Percentiles rank a stretch among this genome's conserved stretches.
Evolutionary conservation across 1,140 invertebrate genomes (phyloP).

Genomic region (Pseudobourletiella spinata): DNA sequence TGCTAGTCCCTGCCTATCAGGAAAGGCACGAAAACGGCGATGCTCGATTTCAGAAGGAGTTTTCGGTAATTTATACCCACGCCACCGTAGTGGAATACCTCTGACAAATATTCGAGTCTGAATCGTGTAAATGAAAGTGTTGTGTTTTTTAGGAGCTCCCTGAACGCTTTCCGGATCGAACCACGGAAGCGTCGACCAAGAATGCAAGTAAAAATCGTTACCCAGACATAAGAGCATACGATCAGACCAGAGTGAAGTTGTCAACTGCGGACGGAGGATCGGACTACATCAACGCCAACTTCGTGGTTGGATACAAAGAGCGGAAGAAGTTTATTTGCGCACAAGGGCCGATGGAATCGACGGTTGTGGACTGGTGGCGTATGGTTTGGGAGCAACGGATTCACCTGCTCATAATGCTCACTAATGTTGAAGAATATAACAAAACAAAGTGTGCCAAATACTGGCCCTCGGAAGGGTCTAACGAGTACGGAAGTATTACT

Average conservation of each 20-base stretch:
- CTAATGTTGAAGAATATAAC: constrained; percentile 86
- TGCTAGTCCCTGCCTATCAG: constrained; percentile 61
- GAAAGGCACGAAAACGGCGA: constrained; percentile 75
- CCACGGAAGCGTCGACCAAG: constrained; percentile 76
- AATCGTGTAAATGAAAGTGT: no score
- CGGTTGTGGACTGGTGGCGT: constrained; percentile 90
- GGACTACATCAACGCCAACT: constrained; percentile 90
- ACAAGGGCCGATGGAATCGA: constrained; percentile 83
- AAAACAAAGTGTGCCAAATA: constrained; percentile 89
- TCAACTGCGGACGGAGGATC: constrained; percentile 64
- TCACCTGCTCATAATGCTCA: constrained; percentile 86
- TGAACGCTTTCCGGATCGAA: constrained; percentile 75
- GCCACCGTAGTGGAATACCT: no score
- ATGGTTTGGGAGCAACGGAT: constrained; percentile 96
- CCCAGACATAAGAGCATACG: constrained; percentile 82
- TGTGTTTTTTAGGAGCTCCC: constrained; percentile 44
- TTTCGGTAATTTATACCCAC: no score
- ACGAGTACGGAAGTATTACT: constrained; percentile 66
- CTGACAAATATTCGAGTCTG: no score
- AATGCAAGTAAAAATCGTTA: constrained; percentile 80
- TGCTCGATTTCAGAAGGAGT: constrained; percentile 79
- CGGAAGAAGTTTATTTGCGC: constrained; percentile 90
- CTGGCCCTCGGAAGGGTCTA: constrained; percentile 61
- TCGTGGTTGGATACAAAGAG: constrained; percentile 81
- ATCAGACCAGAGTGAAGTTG: constrained; percentile 80